Conservation (phyloP, 2,888 invertebrate genomes). For the Scaptomyza flava region DNA sequence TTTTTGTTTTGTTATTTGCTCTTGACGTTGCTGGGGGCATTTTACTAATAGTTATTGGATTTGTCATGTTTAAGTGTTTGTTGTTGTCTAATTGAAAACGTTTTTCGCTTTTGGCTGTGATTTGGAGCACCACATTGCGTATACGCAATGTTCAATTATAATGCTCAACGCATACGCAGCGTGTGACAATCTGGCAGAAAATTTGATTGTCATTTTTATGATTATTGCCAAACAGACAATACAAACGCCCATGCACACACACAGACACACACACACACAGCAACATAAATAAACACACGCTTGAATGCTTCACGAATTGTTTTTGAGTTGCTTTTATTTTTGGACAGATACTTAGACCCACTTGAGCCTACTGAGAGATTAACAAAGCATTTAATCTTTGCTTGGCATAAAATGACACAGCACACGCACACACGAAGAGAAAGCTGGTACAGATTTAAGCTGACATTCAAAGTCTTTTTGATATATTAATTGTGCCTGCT, state of each 20-base stretch:
- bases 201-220: slow-evolving; percentile 59
- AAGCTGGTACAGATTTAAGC: slow-evolving; percentile 31
- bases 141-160: slow-evolving; percentile 25
- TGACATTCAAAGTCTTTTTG: slow-evolving; percentile 29
- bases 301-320: slow-evolving; percentile 26
- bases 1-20: slow-evolving; percentile 3
- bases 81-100: slow-evolving; percentile 53
- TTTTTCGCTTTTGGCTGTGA: slow-evolving; percentile 14
- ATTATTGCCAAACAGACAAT: slow-evolving; percentile 36
- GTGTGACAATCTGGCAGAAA: slow-evolving; percentile 48
- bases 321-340: slow-evolving; percentile 54
- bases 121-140: slow-evolving; percentile 26
- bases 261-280: slow-evolving; percentile 5
- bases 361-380: slow-evolving; percentile 59
- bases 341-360: slow-evolving; percentile 38
- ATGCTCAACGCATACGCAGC: slow-evolving; percentile 47
- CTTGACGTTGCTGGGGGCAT: background rate
- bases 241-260: background rate
- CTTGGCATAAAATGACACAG: slow-evolving; percentile 60
- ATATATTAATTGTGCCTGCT: slow-evolving; percentile 42
- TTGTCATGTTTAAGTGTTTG: slow-evolving; percentile 15
- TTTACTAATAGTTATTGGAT: slow-evolving; percentile 29
- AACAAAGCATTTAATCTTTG: slow-evolving; percentile 75
- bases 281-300: slow-evolving; percentile 14
- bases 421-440: slow-evolving; percentile 31